These are phyloP conservation scores for Solenopsis invicta DNA, from an alignment of 1,140 invertebrate species.

Conservation along the genomic window DNA sequence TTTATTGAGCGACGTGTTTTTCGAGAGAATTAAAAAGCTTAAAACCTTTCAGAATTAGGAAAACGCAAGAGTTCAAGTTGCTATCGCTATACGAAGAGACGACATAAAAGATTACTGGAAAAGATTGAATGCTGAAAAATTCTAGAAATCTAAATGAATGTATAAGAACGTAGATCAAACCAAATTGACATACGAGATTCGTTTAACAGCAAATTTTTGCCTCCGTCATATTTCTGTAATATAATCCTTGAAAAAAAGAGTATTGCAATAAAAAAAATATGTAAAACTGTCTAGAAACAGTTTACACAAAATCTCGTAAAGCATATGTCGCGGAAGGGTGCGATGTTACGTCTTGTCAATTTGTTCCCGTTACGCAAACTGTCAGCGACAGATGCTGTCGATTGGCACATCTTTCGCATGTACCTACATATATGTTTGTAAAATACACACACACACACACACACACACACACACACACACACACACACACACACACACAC, in stretches of 20 bases:
- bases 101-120: background rate
- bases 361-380: conserved; percentile 57
- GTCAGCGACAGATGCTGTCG: conserved; percentile 63
- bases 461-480: no score
- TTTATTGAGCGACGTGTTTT: conserved; percentile 1
- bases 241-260: background rate
- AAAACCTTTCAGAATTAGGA: background rate
- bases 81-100: background rate
- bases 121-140: background rate
- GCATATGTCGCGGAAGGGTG: conserved; percentile 20
- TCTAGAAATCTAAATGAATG: background rate
- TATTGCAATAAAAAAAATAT: background rate
- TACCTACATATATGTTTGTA: conserved; percentile 1
- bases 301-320: conserved; percentile 33
- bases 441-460: no score
- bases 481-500: no score
- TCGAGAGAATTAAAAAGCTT: background rate
- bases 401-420: conserved; percentile 55
- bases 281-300: conserved; percentile 12
- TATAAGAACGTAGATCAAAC: background rate
- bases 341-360: conserved; percentile 62
- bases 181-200: background rate
- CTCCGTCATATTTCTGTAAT: background rate
- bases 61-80: background rate
- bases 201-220: background rate